Evolutionary conservation across 1,140 invertebrate species (phyloP).

Genomic region (Bradysia coprophila): DNA sequence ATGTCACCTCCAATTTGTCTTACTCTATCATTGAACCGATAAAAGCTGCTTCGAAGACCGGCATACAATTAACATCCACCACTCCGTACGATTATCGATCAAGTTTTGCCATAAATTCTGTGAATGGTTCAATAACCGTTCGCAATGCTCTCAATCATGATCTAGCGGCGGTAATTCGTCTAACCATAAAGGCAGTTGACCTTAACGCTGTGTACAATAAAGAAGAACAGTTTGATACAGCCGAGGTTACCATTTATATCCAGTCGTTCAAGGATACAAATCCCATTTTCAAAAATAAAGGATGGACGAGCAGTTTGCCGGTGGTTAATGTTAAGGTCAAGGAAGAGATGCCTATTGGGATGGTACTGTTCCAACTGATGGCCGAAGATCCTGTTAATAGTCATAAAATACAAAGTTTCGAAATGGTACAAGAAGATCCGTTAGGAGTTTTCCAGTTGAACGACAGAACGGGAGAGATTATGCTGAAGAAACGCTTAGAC

Average conservation of each 20-base stretch:
- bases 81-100: slow-evolving; percentile 41
- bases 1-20: slow-evolving; percentile 42
- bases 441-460: slow-evolving; percentile 31
- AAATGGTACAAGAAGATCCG: slow-evolving; percentile 22
- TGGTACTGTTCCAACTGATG: slow-evolving; percentile 49
- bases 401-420: slow-evolving; percentile 38
- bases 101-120: slow-evolving; percentile 49
- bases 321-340: slow-evolving; percentile 45
- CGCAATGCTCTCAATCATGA: slow-evolving; percentile 57
- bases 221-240: slow-evolving; percentile 40
- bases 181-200: slow-evolving; percentile 56
- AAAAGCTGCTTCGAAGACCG: slow-evolving; percentile 53
- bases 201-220: slow-evolving; percentile 44
- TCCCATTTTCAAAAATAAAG: slow-evolving; percentile 50
- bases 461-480: slow-evolving; percentile 45
- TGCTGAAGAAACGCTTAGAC: slow-evolving; percentile 49
- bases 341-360: slow-evolving; percentile 61
- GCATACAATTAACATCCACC: slow-evolving; percentile 39
- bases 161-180: slow-evolving; percentile 54
- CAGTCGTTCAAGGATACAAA: slow-evolving; percentile 62
- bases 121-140: slow-evolving; percentile 47
- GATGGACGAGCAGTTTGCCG: slow-evolving; percentile 45
- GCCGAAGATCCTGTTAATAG: slow-evolving; percentile 53
- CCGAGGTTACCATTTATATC: slow-evolving; percentile 59
- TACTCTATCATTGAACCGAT: slow-evolving; percentile 50